phyloP scores from a whole-genome alignment of 1,140 invertebrate species.

The Zaprionus africanus region DNA sequence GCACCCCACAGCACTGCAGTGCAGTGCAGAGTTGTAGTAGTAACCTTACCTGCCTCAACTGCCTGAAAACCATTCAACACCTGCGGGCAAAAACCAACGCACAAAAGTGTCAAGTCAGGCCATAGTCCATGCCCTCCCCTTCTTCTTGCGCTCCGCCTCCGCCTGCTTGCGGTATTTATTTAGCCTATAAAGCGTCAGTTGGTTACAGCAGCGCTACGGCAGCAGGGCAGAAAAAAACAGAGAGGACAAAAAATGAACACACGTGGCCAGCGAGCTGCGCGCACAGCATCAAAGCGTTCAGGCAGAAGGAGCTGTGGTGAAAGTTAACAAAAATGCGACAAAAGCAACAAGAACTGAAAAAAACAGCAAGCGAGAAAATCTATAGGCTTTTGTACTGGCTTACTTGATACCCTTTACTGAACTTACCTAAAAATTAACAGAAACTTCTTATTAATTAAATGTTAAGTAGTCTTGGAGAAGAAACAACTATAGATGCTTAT shows the following conservation, averaged over 20 bases:
- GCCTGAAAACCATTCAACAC: slow-evolving; percentile 61
- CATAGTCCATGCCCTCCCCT: slow-evolving; percentile 6
- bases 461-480: no score
- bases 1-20: neutral
- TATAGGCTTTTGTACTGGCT: neutral
- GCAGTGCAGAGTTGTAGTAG: no score
- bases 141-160: slow-evolving; percentile 4
- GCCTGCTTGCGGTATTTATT: slow-evolving; percentile 71
- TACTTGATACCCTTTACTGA: neutral
- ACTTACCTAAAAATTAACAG: no score
- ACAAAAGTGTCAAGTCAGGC: slow-evolving; percentile 77
- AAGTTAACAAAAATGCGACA: slow-evolving; percentile 25
- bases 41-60: slow-evolving; percentile 25
- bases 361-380: neutral
- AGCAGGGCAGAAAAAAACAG: slow-evolving; percentile 40
- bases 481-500: no score
- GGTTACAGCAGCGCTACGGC: slow-evolving; percentile 54
- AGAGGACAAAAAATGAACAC: slow-evolving; percentile 48
- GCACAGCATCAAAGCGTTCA: slow-evolving; percentile 54
- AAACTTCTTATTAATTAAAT: no score
- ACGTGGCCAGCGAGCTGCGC: slow-evolving; percentile 30
- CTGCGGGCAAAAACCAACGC: slow-evolving; percentile 57
- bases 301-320: slow-evolving; percentile 27
- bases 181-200: slow-evolving; percentile 80
- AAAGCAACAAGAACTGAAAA: slow-evolving; percentile 3